Base-by-base conservation (phyloP, 2,797 vertebrate genomes). In the Acestrorhynchus altus region DNA sequence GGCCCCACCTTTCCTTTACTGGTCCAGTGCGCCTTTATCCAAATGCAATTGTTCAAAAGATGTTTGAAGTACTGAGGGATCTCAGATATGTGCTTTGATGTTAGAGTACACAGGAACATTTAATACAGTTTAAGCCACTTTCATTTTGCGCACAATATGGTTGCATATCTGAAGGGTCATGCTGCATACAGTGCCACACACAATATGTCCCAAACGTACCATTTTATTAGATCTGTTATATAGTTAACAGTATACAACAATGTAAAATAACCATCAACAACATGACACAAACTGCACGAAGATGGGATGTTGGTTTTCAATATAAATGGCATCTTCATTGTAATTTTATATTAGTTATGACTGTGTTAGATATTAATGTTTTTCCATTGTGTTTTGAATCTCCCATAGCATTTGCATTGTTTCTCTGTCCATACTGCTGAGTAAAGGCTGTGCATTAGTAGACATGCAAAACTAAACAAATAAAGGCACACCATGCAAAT, bases 381-480 rank as follows among this genome's bases (percentile, higher is more conserved):
- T 80, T 67, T 81, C 64, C 72, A 49, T 22, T 71, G 59, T 52
- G 39, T 47, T 57, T 71, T 57, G 31, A 74, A 67, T 67, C 28
- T 71, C 26, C 15, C 18, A 49, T 12, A 44, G 65, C 8, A 85
- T 90, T 90, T 91, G 86, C 87, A 90, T 91, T 49, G 76, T 75
- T 84, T 76, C 79, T 79, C 73, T 74, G n/a, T 81, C 24, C 75
- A 64, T 79, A 52, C 20, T 46, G 54, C 82, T 76, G 65, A 81
- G 79, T 59, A 82, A 54, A 66, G 78, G 44, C 78, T 78, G 49
- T 60, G 66, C 44, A 68, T 35, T 35, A 22, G 72, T 70, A 78
- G 81, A 71, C 59, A 92, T 92, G 92, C 87, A 93, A 93, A 88
- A 77, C 16, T 39, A 81, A 76, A 73, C 78, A 79, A 86, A 74